Percentiles rank a stretch among this genome's conserved stretches.
phyloP scores from a whole-genome alignment of 2,113 vertebrate species.

The Caracal caracal region DNA sequence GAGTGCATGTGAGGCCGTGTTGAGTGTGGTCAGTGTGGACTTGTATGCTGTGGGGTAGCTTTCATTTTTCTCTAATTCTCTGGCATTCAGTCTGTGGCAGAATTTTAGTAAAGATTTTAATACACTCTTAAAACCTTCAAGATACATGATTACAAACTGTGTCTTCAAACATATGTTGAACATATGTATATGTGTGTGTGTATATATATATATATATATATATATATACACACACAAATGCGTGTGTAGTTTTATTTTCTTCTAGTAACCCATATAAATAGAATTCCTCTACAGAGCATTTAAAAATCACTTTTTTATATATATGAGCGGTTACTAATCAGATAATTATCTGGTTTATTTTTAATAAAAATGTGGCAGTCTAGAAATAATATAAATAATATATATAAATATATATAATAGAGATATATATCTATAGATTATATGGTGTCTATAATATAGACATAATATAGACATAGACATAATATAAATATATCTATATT shows the following conservation, averaged over 20 bases:
- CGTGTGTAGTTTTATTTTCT: neutral
- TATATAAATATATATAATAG: no score
- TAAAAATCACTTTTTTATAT: neutral
- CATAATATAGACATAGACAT: no score
- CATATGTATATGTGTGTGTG: no score
- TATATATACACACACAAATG: no score
- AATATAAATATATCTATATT: no score
- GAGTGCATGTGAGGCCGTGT: neutral
- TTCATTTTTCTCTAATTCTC: neutral
- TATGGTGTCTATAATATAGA: no score
- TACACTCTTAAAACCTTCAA: neutral
- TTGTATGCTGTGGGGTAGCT: fast-evolving
- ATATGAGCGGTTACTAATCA: neutral
- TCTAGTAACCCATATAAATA: neutral
- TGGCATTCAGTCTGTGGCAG: neutral
- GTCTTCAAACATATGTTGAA: fast-evolving
- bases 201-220: no score
- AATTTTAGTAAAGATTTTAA: neutral
- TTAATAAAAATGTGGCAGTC: neutral
- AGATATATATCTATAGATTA: no score
- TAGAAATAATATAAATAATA: neutral
- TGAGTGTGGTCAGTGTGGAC: fast-evolving
- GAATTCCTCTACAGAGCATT: neutral
- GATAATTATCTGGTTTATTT: neutral
- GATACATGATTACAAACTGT: neutral